Conservation (phyloP, 1,140 invertebrate genomes). For the Acromyrmex charruanus region DNA sequence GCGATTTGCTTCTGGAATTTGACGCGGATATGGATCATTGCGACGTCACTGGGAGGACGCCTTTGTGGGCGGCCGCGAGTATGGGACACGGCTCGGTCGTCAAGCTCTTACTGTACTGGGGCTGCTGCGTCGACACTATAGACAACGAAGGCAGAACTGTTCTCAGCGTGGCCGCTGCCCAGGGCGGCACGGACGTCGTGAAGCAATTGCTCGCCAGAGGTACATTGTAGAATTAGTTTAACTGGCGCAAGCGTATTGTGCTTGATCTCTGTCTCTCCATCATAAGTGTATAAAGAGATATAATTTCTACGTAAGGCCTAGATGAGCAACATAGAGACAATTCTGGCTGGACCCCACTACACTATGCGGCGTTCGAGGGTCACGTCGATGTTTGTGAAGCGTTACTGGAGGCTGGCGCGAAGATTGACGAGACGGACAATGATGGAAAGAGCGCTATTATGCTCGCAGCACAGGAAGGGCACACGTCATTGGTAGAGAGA, state of each 20-base stretch:
- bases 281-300: constrained; percentile 10
- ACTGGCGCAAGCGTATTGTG: not conserved
- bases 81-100: constrained; percentile 95
- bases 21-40: constrained; percentile 95
- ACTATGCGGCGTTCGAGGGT: constrained; percentile 97
- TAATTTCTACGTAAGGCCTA: constrained; percentile 87
- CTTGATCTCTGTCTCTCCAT: not conserved
- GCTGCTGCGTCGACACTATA: constrained; percentile 95
- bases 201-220: constrained; percentile 94
- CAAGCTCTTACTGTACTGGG: constrained; percentile 94
- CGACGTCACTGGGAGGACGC: constrained; percentile 92
- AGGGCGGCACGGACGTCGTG: constrained; percentile 94
- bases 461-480: constrained; percentile 96
- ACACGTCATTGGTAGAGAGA: constrained; percentile 90
- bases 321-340: constrained; percentile 97
- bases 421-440: constrained; percentile 96
- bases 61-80: constrained; percentile 94
- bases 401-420: constrained; percentile 96
- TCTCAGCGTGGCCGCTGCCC: constrained; percentile 94
- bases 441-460: constrained; percentile 97
- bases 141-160: constrained; percentile 97
- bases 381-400: constrained; percentile 95
- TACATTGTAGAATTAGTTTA: constrained; percentile 68
- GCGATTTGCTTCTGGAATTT: constrained; percentile 94
- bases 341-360: constrained; percentile 97